Evolutionary conservation across 2,113 vertebrate genomes (phyloP), one percentile per base, ranked within the genome.

Genomic region (Pachypanchax playfairii): DNA sequence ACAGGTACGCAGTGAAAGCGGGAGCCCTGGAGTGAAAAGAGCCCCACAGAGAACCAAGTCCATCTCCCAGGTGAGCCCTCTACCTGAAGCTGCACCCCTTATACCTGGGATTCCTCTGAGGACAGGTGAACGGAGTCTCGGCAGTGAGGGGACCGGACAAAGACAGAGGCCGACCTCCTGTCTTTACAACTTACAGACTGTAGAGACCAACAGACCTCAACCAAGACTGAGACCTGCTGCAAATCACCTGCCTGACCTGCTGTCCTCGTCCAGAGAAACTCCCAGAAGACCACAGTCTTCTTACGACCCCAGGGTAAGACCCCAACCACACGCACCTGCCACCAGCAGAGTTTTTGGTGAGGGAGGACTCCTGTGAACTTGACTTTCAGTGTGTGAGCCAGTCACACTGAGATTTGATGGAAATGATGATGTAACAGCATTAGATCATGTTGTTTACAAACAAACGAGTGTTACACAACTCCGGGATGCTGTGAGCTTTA

Each of bases 11-110:
- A 86, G 90, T 35, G 91, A 93, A 69, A 87, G 68, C 0, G 86
- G 92, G 8, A 93, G 94, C 91, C 94, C 93, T 0, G 88, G 89
- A 43, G 88, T 92, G 2, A 95, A 94, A 0, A 91, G 92, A 0
- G 70, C 88, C 56, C 91, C 93, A 1, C 60, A 60, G 1, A 94
- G 94, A 83, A 90, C 94, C 1, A 93, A 92, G 51, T 91, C 88
- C 57, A 92, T 91, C 20, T 84, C 93, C 1, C 93, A 93, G 56
- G 71, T 79, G 42, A 44, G 38, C 13, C 6, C 63, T 0, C 51
- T 1, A 0, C 7, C 54, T 26, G 57, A 60, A 39, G 39, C 35
- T n/a, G 59, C 21, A 4, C 43, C 66, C 25, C 33, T 47, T 3
- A 20, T 12, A 14, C 35, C 47, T 7, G 24, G 6, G 20, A 51